Percentiles rank a stretch among this genome's conserved stretches.
These are phyloP conservation scores for Mamestra brassicae DNA, from an alignment of 2,888 invertebrate species.

Conservation along the genomic window DNA sequence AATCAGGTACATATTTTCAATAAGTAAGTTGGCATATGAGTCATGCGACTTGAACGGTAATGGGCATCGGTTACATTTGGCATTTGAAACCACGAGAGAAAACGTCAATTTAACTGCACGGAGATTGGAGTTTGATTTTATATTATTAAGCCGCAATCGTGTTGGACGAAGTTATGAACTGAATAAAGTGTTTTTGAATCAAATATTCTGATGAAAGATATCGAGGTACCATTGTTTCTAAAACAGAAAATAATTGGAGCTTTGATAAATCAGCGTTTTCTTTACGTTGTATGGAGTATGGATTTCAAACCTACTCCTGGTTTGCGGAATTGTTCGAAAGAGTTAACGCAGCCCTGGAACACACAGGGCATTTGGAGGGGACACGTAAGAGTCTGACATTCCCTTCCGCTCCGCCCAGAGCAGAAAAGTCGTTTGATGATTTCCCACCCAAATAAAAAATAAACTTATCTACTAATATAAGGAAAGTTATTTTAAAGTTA, in stretches of 20 bases:
- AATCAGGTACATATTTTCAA: slow-evolving; percentile 36
- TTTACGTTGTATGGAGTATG: too few species aligned
- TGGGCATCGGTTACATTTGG: slow-evolving; percentile 50
- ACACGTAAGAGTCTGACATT: too few species aligned
- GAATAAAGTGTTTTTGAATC: slow-evolving; percentile 22
- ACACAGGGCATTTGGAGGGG: too few species aligned
- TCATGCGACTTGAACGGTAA: slow-evolving; percentile 50
- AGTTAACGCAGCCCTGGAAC: too few species aligned
- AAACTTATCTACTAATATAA: too few species aligned
- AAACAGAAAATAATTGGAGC: neutral
- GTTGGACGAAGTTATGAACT: slow-evolving; percentile 6
- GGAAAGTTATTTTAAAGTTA: too few species aligned
- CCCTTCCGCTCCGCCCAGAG: too few species aligned
- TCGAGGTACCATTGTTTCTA: neutral
- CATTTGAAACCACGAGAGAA: slow-evolving; percentile 55
- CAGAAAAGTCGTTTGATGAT: too few species aligned
- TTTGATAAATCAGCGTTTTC: slow-evolving; percentile 1
- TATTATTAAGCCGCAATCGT: slow-evolving; percentile 45
- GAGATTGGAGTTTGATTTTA: slow-evolving; percentile 51
- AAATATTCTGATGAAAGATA: slow-evolving; percentile 10
- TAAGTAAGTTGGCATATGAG: slow-evolving; percentile 52
- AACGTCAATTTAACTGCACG: slow-evolving; percentile 42
- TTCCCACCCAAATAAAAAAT: too few species aligned
- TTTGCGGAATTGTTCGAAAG: too few species aligned
- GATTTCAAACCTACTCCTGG: too few species aligned